Conservation (phyloP, 2,888 invertebrate genomes). For the Amiota communis region DNA sequence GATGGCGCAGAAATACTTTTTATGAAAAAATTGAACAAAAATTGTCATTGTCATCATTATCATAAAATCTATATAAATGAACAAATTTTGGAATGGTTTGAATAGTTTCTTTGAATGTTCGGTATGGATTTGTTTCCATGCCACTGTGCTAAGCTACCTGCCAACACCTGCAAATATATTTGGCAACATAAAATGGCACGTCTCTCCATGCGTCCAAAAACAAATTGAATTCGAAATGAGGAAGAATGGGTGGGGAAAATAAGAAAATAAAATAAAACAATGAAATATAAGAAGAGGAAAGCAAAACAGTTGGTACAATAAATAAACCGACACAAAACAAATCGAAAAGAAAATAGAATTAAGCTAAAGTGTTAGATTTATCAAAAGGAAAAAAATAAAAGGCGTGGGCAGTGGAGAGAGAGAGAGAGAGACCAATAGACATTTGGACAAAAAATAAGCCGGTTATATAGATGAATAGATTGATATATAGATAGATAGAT, state of each 20-base stretch:
- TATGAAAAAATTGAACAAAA: too few species aligned
- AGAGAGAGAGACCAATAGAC: not conserved
- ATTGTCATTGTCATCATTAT: too few species aligned
- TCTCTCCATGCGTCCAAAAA: not conserved
- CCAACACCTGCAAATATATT: slow-evolving; percentile 16
- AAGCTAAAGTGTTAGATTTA: slow-evolving; percentile 5
- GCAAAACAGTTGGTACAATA: too few species aligned
- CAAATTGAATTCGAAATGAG: slow-evolving; percentile 6
- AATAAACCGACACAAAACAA: not conserved
- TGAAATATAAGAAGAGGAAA: too few species aligned
- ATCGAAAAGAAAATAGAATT: slow-evolving; percentile 3
- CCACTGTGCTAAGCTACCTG: not conserved
- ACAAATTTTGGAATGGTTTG: too few species aligned
- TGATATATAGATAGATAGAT: too few species aligned
- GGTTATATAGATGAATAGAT: too few species aligned
- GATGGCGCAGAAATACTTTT: too few species aligned
- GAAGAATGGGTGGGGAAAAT: not conserved
- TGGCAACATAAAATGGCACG: not conserved
- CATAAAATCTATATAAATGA: too few species aligned
- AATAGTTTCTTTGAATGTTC: too few species aligned
- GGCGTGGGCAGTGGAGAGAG: too few species aligned
- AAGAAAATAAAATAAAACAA: not conserved
- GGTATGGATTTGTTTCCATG: not conserved
- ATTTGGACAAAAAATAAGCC: not conserved
- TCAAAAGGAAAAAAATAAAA: not conserved